Evolutionary conservation across 2,888 invertebrate genomes (phyloP).

Genomic region (Microplitis deprimator): DNA sequence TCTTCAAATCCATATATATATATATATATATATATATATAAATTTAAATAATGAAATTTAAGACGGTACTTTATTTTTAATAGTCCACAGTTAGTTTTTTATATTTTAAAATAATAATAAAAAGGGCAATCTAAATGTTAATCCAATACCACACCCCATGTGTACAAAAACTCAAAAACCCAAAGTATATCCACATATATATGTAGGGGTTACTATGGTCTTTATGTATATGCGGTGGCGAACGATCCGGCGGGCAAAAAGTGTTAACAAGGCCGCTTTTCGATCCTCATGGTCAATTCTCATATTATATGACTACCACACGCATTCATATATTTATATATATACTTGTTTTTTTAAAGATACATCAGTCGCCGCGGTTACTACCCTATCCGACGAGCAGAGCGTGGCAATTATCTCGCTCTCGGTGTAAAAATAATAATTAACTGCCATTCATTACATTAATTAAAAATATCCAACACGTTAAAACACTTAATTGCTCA

Average conservation of each 20-base stretch:
- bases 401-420: constrained; percentile 64
- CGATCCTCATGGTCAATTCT: constrained; percentile 44
- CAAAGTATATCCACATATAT: constrained; percentile 26
- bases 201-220: background rate
- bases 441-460: constrained; percentile 63
- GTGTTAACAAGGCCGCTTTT: constrained; percentile 51
- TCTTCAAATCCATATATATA: background rate
- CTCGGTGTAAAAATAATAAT: constrained; percentile 67
- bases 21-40: background rate
- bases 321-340: constrained; percentile 9
- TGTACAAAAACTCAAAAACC: constrained; percentile 65
- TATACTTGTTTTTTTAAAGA: constrained; percentile 17
- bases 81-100: background rate
- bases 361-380: constrained; percentile 27
- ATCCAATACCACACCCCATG: constrained; percentile 67
- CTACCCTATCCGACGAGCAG: constrained; percentile 39
- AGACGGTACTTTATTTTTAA: background rate
- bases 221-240: constrained; percentile 41
- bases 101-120: constrained; percentile 35
- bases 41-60: background rate
- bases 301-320: constrained; percentile 19
- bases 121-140: constrained; percentile 69
- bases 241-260: constrained; percentile 49
- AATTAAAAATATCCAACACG: constrained; percentile 58
- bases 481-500: constrained; percentile 42